Evolutionary conservation across 2,888 invertebrate species (phyloP).

Genomic region (Tipula confusa): DNA sequence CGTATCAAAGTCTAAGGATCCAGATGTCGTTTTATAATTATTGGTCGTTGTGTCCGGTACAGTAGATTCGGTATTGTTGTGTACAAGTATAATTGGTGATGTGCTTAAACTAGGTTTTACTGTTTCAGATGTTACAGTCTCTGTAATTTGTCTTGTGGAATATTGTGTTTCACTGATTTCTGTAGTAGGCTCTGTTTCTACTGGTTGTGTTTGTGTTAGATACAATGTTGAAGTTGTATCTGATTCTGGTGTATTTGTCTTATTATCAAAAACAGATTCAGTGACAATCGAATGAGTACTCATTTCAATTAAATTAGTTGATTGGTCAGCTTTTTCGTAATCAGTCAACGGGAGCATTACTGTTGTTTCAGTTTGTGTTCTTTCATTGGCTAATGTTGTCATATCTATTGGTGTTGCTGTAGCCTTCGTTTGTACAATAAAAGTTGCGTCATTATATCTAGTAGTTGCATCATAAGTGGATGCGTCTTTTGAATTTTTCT

Average conservation of each 20-base stretch:
- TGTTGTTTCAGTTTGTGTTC: not conserved
- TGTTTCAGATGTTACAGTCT: not conserved
- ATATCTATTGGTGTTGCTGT: not conserved
- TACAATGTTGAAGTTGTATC: not conserved
- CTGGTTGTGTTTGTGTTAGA: not conserved
- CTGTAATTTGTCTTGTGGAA: not conserved
- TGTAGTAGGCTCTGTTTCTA: not conserved
- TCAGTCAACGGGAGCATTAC: too few relatives aligned
- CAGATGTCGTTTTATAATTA: too few relatives aligned
- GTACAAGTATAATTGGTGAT: not conserved
- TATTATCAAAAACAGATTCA: not conserved
- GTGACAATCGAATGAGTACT: not conserved
- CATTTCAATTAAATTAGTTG: not conserved
- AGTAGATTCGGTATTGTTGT: not conserved
- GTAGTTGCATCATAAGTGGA: not conserved
- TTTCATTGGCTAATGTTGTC: not conserved
- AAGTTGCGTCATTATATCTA: not conserved
- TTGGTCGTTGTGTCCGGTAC: too few relatives aligned
- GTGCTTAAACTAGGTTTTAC: not conserved
- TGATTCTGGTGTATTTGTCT: not conserved
- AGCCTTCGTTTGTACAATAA: not conserved
- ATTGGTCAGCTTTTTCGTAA: not conserved
- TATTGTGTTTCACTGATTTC: not conserved
- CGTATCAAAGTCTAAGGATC: not conserved
- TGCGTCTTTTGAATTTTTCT: not conserved